A percentile compares a stretch with the other conserved stretches of the same genome.
Evolutionary conservation across 2,888 invertebrate species (phyloP).

Genomic region (Neoascia interrupta): DNA sequence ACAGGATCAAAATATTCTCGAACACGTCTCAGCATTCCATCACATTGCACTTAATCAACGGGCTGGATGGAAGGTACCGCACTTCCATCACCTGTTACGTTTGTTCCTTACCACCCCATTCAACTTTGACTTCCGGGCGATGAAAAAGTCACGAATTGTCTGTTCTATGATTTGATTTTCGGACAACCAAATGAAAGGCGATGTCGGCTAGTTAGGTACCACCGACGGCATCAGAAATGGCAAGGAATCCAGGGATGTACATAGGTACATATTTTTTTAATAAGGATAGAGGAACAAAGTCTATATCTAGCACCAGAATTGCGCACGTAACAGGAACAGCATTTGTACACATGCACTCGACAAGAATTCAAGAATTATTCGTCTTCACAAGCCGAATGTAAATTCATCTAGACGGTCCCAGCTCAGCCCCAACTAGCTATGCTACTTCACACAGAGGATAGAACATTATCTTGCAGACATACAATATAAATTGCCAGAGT

Average conservation of each 20-base stretch:
- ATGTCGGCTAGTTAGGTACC: conserved; percentile 15
- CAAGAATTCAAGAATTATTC: conserved; percentile 33
- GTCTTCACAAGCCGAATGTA: conserved; percentile 51
- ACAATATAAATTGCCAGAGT: neutral
- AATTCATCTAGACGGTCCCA: too few relatives aligned
- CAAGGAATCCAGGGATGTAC: too few relatives aligned
- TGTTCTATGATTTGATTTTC: conserved; percentile 50
- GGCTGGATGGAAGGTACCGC: neutral
- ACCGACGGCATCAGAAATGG: conserved; percentile 35
- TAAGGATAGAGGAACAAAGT: conserved; percentile 7
- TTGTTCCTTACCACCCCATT: neutral
- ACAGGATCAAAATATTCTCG: too few relatives aligned
- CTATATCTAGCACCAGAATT: conserved; percentile 2
- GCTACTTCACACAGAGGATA: too few relatives aligned
- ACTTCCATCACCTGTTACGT: conserved; percentile 10
- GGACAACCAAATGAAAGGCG: conserved; percentile 19
- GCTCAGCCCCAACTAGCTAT: too few relatives aligned
- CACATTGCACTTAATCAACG: neutral
- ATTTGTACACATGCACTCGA: conserved; percentile 34
- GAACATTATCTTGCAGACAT: conserved; percentile 13
- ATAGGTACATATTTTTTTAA: neutral
- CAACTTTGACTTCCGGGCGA: conserved; percentile 17
- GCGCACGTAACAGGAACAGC: conserved; percentile 45
- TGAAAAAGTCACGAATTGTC: conserved; percentile 45
- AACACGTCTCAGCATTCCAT: too few relatives aligned